phyloP scores from a whole-genome alignment of 2,888 invertebrate species.

The Barypeithes pellucidus region DNA sequence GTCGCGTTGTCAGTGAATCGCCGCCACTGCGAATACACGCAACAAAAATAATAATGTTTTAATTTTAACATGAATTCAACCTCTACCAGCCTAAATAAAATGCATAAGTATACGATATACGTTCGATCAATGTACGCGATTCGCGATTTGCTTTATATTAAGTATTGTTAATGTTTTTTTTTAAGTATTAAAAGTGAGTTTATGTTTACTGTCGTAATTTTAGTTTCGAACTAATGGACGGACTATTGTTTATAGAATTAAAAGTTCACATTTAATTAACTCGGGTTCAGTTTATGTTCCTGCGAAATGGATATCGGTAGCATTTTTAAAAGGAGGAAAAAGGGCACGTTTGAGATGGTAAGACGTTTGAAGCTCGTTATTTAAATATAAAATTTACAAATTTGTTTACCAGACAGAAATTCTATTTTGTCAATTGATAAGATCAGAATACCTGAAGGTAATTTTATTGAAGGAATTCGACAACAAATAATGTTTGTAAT shows the following conservation, averaged over 20 bases:
- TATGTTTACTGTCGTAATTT: constrained; percentile 6
- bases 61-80: constrained; percentile 31
- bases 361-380: constrained; percentile 22
- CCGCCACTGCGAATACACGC: constrained; percentile 28
- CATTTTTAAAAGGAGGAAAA: constrained; percentile 65
- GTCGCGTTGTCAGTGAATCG: constrained; percentile 26
- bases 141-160: constrained; percentile 23
- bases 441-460: constrained; percentile 1
- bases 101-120: constrained; percentile 24
- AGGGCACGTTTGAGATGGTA: constrained; percentile 62
- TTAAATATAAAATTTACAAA: background rate
- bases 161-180: constrained; percentile 3
- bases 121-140: constrained; percentile 24
- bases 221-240: background rate
- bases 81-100: constrained; percentile 29
- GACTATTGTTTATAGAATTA: background rate
- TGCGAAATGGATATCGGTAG: constrained; percentile 63
- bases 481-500: background rate
- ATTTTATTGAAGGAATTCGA: background rate
- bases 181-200: constrained; percentile 19
- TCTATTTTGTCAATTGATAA: background rate
- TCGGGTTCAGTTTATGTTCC: background rate
- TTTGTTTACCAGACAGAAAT: background rate
- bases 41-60: constrained; percentile 27
- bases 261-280: constrained; percentile 8